Conservation (phyloP, 1,140 invertebrate genomes). For the Drosophila saltans region DNA sequence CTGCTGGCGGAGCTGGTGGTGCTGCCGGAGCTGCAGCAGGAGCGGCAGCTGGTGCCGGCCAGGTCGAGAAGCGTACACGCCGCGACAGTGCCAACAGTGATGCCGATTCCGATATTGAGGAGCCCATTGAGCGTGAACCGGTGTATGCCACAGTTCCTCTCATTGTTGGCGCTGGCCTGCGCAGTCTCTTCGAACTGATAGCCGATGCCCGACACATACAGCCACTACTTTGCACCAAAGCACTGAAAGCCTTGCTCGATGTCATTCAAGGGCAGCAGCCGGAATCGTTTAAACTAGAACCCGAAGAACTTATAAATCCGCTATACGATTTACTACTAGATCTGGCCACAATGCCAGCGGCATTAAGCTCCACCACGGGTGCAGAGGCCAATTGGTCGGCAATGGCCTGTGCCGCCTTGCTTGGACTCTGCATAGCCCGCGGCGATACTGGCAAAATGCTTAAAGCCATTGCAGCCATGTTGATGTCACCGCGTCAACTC, state of each 20-base stretch:
- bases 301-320: constrained; percentile 90
- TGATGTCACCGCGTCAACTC: constrained; percentile 92
- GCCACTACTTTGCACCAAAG: constrained; percentile 93
- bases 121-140: constrained; percentile 69
- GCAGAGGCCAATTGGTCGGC: constrained; percentile 89
- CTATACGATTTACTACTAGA: constrained; percentile 91
- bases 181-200: constrained; percentile 95
- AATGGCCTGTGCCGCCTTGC: constrained; percentile 94
- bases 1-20: constrained; percentile 19
- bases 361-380: constrained; percentile 82
- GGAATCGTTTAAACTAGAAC: constrained; percentile 85
- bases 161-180: constrained; percentile 95
- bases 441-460: constrained; percentile 97
- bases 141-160: constrained; percentile 83
- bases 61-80: constrained; percentile 49
- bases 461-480: constrained; percentile 92
- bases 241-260: constrained; percentile 93
- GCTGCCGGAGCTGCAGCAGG: constrained; percentile 11
- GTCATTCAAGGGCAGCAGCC: constrained; percentile 90
- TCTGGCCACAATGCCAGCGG: constrained; percentile 88
- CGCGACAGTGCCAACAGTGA: constrained; percentile 77
- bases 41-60: constrained; percentile 24
- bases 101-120: constrained; percentile 74
- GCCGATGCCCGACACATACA: constrained; percentile 92
- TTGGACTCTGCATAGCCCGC: constrained; percentile 95